Evolutionary conservation across 2,113 vertebrate species (phyloP).

Genomic region (Hipposideros armiger): DNA sequence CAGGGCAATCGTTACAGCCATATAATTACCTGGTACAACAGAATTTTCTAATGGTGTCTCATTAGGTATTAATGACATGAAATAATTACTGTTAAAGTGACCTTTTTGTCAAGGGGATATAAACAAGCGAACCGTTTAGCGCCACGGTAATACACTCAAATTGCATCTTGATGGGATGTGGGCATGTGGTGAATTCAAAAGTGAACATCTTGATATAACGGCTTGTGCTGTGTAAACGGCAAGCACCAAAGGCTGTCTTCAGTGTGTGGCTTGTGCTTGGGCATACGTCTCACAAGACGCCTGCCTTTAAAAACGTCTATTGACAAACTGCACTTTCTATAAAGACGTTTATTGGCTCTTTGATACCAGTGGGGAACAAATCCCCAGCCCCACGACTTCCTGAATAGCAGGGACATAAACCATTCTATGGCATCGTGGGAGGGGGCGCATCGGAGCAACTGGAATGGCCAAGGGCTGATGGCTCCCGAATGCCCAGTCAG

Average conservation of each 20-base stretch:
- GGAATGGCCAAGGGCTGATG: rapidly evolving
- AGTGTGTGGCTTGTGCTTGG: not conserved
- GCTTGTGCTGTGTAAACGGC: too few relatives aligned
- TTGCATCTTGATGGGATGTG: not conserved
- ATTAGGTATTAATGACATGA: conserved; percentile 51
- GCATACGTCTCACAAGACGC: not conserved
- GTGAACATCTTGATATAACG: not conserved
- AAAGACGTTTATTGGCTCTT: not conserved
- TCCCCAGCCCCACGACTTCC: not conserved
- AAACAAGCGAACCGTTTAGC: conserved; percentile 21
- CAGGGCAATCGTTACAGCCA: not conserved
- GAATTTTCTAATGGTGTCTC: conserved; percentile 7
- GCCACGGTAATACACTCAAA: not conserved
- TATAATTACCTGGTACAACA: not conserved
- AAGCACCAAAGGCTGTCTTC: not conserved
- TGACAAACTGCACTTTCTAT: not conserved
- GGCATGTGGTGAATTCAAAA: not conserved
- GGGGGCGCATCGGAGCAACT: too few relatives aligned
- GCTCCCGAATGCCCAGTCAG: not conserved
- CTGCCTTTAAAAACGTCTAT: not conserved
- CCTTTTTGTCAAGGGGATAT: conserved; percentile 39
- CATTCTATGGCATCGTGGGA: rapidly evolving
- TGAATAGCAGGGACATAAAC: not conserved
- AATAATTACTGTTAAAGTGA: conserved; percentile 61
- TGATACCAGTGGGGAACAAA: not conserved